phyloP scores from a whole-genome alignment of 2,797 vertebrate genomes.

The Propithecus perrieri region DNA sequence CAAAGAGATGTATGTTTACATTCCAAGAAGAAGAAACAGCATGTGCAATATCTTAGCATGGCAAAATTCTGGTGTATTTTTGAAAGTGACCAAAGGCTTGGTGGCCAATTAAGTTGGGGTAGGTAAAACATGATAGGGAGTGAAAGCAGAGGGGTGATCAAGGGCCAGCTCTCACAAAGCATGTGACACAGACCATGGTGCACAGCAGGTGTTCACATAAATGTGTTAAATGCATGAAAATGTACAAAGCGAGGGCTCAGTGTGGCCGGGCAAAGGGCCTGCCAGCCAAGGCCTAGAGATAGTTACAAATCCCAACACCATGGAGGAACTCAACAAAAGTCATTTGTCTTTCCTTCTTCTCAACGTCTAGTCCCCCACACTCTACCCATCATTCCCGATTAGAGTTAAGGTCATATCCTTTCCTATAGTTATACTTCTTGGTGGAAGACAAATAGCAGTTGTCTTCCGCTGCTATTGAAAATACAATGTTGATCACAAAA shows the following conservation, averaged over 20 bases:
- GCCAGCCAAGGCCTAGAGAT: background rate
- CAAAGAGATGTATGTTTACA: background rate
- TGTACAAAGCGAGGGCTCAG: background rate
- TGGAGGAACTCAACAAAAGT: background rate
- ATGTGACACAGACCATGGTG: rapidly evolving
- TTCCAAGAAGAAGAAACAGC: background rate
- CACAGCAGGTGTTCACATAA: background rate
- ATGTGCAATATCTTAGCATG: too few relatives aligned
- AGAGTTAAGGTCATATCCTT: background rate
- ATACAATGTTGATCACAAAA: background rate
- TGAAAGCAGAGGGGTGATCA: background rate
- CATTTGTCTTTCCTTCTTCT: background rate
- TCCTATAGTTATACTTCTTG: background rate
- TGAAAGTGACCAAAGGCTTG: background rate
- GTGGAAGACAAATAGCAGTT: background rate
- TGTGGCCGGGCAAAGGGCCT: rapidly evolving
- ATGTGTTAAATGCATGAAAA: background rate
- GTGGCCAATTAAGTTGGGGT: too few relatives aligned
- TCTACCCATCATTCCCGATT: background rate
- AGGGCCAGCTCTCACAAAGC: background rate
- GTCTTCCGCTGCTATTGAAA: background rate
- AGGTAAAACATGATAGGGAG: background rate
- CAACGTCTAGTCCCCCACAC: rapidly evolving
- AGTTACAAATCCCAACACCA: too few relatives aligned
- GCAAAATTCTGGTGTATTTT: too few relatives aligned